Percentiles rank a stretch among this genome's conserved stretches.
phyloP scores from a whole-genome alignment of 1,140 invertebrate species.

The Diachasma alloeum region DNA sequence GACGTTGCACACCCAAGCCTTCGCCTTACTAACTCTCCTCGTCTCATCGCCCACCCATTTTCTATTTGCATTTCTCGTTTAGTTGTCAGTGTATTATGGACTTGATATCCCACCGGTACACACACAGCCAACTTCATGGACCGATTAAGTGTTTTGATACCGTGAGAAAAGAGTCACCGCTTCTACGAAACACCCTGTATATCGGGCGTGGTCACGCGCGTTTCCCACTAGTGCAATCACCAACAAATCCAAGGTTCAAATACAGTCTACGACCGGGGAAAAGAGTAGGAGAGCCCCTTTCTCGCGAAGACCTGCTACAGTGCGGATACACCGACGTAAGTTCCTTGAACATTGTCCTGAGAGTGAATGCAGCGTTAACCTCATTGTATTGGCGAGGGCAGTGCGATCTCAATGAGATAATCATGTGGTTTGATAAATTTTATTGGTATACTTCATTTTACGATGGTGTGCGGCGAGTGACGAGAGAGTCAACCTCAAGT shows the following conservation, averaged over 20 bases:
- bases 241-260: conserved; percentile 35
- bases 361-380: too few species aligned
- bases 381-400: too few species aligned
- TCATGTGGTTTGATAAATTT: too few species aligned
- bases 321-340: not conserved
- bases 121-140: not conserved
- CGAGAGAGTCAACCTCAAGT: too few species aligned
- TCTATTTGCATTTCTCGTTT: conserved; percentile 39
- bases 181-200: conserved; percentile 31
- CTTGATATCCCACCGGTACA: not conserved
- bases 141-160: conserved; percentile 38
- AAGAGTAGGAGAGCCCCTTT: not conserved
- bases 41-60: conserved; percentile 32
- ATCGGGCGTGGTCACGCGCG: conserved; percentile 40
- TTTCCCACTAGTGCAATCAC: conserved; percentile 35
- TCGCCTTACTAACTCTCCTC: not conserved
- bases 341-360: too few species aligned
- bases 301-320: conserved; percentile 2
- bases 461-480: too few species aligned
- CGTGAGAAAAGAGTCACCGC: conserved; percentile 39
- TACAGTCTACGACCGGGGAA: not conserved
- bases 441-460: too few species aligned
- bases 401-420: too few species aligned
- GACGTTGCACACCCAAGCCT: not conserved
- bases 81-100: conserved; percentile 27